Evolutionary conservation across 1,140 invertebrate species (phyloP).

Genomic region (Eumeta japonica): DNA sequence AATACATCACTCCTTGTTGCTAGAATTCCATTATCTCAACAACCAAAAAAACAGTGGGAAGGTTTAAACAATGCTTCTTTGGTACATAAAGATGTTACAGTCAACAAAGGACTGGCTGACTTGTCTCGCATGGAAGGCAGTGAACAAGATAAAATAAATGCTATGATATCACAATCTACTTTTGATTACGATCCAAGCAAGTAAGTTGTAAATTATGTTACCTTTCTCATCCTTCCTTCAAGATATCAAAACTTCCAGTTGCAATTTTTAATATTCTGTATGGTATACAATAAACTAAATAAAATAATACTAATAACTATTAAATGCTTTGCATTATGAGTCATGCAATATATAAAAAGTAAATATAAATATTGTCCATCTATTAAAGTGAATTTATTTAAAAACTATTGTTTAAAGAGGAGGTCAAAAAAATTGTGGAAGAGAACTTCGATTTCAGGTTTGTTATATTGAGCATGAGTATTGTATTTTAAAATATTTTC

Average conservation of each 20-base stretch:
- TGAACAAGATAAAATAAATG: constrained; percentile 96
- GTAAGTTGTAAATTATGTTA: constrained; percentile 68
- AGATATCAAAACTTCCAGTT: constrained; percentile 2
- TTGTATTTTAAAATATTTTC: too few relatives aligned
- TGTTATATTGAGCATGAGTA: too few relatives aligned
- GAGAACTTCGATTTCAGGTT: too few relatives aligned
- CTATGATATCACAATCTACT: constrained; percentile 95
- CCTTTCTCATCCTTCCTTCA: too few relatives aligned
- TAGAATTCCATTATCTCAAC: constrained; percentile 79
- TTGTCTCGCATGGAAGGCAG: constrained; percentile 85
- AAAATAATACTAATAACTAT: background rate
- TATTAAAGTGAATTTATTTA: too few relatives aligned
- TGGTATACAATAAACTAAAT: background rate
- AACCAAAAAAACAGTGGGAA: constrained; percentile 74
- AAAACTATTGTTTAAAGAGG: too few relatives aligned
- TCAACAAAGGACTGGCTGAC: constrained; percentile 71
- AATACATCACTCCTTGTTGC: constrained; percentile 96
- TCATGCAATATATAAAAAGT: too few relatives aligned
- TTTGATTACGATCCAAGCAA: constrained; percentile 95
- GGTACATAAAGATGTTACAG: constrained; percentile 48
- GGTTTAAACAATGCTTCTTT: constrained; percentile 39
- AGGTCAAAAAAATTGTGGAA: too few relatives aligned
- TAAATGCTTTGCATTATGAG: too few relatives aligned
- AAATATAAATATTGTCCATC: too few relatives aligned
- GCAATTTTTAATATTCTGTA: background rate